These are phyloP conservation scores for Rhinoderma darwinii DNA, from an alignment of 2,113 vertebrate genomes.

Conservation along the genomic window DNA sequence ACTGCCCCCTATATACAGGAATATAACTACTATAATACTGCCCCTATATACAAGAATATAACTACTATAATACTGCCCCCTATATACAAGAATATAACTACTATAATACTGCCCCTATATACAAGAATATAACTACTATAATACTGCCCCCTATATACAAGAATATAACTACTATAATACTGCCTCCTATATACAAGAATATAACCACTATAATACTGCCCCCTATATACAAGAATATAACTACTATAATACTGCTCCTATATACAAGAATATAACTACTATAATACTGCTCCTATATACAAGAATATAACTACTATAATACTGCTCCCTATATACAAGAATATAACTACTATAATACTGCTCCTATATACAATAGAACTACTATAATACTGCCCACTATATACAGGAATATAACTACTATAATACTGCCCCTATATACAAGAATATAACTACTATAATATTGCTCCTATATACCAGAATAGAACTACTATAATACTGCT, in stretches of 20 bases:
- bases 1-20: too few species aligned
- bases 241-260: too few species aligned
- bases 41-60: too few species aligned
- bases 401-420: not conserved
- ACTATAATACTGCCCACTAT: slow-evolving; percentile 12
- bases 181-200: slow-evolving; percentile 3
- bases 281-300: not conserved
- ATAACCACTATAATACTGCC: not conserved
- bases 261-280: slow-evolving; percentile 8
- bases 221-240: slow-evolving; percentile 8
- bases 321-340: not conserved
- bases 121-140: slow-evolving; percentile 2
- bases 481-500: slow-evolving; percentile 7
- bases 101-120: too few species aligned
- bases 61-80: too few species aligned
- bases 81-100: too few species aligned
- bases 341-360: slow-evolving; percentile 9
- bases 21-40: too few species aligned
- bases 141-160: not conserved
- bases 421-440: not conserved
- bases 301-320: slow-evolving; percentile 16
- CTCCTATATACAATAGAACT: not conserved
- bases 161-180: slow-evolving; percentile 18
- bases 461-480: not conserved
- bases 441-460: slow-evolving; percentile 5